Evolutionary conservation across 2,888 invertebrate genomes (phyloP).

Genomic region (Mylabris sibirica): DNA sequence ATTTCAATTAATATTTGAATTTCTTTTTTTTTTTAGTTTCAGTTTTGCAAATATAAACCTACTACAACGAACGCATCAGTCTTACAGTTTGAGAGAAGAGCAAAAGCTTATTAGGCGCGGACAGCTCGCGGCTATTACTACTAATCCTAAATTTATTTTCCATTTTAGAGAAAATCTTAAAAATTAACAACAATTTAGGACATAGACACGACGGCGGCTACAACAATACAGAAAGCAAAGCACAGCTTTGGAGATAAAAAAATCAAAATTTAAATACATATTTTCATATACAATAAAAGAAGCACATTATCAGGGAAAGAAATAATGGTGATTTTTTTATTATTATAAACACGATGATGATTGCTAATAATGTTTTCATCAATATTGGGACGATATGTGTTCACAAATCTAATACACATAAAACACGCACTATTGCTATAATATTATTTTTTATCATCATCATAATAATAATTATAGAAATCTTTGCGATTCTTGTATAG

Average conservation of each 20-base stretch:
- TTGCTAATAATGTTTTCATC: constrained; percentile 22
- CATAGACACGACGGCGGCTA: constrained; percentile 2
- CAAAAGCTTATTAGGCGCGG: constrained; percentile 50
- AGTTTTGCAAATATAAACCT: constrained; percentile 58
- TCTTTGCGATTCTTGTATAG: constrained; percentile 27
- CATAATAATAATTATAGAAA: constrained; percentile 49
- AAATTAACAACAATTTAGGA: neutral
- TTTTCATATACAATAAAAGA: constrained; percentile 49
- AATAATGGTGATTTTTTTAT: constrained; percentile 27
- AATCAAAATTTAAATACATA: constrained; percentile 1
- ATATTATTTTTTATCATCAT: constrained; percentile 35
- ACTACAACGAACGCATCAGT: constrained; percentile 58
- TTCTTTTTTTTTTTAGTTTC: constrained; percentile 16
- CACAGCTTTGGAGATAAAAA: constrained; percentile 22
- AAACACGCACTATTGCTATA: constrained; percentile 59
- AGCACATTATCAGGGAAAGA: constrained; percentile 59
- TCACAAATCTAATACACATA: constrained; percentile 51
- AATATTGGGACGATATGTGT: constrained; percentile 46
- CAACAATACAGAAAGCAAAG: constrained; percentile 23
- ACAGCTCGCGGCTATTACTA: constrained; percentile 39
- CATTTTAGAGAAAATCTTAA: too few species aligned
- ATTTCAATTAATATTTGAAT: constrained; percentile 51
- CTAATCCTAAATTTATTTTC: constrained; percentile 11
- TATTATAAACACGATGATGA: neutral
- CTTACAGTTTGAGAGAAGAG: constrained; percentile 58